Conservation (phyloP, 2,113 vertebrate species). For the Scalopus aquaticus region DNA sequence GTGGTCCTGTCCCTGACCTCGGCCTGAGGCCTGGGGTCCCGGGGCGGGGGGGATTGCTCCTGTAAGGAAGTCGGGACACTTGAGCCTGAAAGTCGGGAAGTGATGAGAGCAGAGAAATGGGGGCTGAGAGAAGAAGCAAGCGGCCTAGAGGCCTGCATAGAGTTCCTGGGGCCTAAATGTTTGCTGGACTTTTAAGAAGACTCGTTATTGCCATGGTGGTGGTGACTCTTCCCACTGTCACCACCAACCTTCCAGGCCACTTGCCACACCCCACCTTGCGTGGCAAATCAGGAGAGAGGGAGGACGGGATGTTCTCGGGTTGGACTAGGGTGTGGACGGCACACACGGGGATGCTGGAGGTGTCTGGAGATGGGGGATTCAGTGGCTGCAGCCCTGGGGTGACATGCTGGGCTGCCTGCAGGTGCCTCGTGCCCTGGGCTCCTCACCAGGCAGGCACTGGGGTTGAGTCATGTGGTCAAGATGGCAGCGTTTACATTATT, state of each 20-base stretch:
- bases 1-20: not conserved
- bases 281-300: not conserved
- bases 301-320: not conserved
- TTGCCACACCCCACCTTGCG: not conserved
- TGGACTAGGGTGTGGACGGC: not conserved
- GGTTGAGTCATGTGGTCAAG: not conserved
- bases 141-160: not conserved
- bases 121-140: not conserved
- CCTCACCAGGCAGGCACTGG: not conserved
- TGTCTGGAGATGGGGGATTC: not conserved
- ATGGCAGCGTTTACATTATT: no score
- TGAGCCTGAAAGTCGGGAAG: not conserved
- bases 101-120: not conserved
- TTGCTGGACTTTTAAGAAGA: not conserved
- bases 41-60: not conserved
- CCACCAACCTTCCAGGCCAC: not conserved
- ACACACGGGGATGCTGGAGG: accelerated
- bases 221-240: not conserved
- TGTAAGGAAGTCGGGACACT: not conserved
- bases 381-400: not conserved
- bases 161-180: not conserved
- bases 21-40: not conserved
- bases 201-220: not conserved
- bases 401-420: not conserved
- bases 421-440: not conserved